Conservation (phyloP, 2,113 vertebrate genomes). For the Epinephelus lanceolatus region DNA sequence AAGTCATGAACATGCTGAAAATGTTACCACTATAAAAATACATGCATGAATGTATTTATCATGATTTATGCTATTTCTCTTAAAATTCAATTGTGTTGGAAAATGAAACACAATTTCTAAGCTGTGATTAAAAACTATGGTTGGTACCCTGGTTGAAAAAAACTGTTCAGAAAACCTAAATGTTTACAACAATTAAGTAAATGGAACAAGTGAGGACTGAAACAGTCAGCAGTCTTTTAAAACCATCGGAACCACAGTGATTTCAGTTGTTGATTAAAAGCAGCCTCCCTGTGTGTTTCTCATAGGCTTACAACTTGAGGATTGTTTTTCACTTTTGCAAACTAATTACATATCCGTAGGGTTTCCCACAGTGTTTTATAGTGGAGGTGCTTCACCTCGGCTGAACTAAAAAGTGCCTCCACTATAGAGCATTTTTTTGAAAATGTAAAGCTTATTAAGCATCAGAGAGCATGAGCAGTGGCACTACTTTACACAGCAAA, state of each 20-base stretch:
- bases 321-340: slow-evolving; percentile 1
- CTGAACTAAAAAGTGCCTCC: background rate
- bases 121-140: background rate
- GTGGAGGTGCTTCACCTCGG: background rate
- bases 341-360: slow-evolving; percentile 11
- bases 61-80: background rate
- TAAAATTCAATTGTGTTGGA: background rate
- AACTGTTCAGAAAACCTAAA: slow-evolving; percentile 1
- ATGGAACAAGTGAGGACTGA: background rate
- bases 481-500: background rate
- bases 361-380: background rate
- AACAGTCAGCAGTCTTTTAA: background rate
- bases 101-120: background rate
- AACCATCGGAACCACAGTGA: background rate
- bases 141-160: background rate
- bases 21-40: background rate
- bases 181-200: background rate
- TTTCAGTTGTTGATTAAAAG: slow-evolving; percentile 10
- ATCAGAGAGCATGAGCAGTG: background rate
- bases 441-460: background rate
- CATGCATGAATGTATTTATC: background rate
- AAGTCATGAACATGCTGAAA: slow-evolving; percentile 1
- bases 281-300: background rate
- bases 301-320: background rate
- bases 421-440: background rate